Evolutionary conservation across 1,140 invertebrate genomes (phyloP).

Genomic region (Drosophila neocordata): DNA sequence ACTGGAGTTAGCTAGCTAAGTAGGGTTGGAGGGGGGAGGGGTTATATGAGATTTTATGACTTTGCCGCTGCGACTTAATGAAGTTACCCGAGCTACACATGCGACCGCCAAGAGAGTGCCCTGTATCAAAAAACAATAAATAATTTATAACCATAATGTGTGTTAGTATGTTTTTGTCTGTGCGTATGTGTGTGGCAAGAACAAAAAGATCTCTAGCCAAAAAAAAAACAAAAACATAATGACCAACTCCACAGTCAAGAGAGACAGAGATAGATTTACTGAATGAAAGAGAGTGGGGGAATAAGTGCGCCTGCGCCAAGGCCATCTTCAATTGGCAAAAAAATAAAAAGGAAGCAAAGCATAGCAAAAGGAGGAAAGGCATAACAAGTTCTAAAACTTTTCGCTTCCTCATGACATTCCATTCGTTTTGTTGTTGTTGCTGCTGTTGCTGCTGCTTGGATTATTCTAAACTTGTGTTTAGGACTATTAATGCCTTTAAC

Average conservation of each 20-base stretch:
- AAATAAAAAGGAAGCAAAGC: not conserved
- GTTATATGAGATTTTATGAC: slow-evolving; percentile 67
- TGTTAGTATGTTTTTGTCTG: not conserved
- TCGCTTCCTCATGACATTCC: slow-evolving; percentile 42
- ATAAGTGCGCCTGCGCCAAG: slow-evolving; percentile 64
- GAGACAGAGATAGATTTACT: not conserved
- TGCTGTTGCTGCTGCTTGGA: slow-evolving; percentile 11
- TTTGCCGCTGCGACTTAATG: slow-evolving; percentile 65
- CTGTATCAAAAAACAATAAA: slow-evolving; percentile 68
- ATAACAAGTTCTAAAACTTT: slow-evolving; percentile 36
- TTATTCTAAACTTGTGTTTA: slow-evolving; percentile 28
- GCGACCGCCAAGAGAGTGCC: slow-evolving; percentile 25
- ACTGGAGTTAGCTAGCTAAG: too few relatives aligned
- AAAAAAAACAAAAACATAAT: slow-evolving; percentile 36
- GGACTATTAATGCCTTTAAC: slow-evolving; percentile 38
- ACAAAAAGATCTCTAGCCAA: slow-evolving; percentile 57
- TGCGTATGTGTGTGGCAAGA: slow-evolving; percentile 19
- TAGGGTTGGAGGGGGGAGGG: not conserved
- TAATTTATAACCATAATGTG: slow-evolving; percentile 64
- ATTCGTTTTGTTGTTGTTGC: slow-evolving; percentile 49
- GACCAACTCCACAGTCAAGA: slow-evolving; percentile 11
- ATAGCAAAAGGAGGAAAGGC: not conserved
- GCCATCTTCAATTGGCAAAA: slow-evolving; percentile 28
- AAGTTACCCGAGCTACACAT: slow-evolving; percentile 57
- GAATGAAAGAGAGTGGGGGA: not conserved